phyloP scores from a whole-genome alignment of 2,888 invertebrate species.

The Pseudoips prasinana region DNA sequence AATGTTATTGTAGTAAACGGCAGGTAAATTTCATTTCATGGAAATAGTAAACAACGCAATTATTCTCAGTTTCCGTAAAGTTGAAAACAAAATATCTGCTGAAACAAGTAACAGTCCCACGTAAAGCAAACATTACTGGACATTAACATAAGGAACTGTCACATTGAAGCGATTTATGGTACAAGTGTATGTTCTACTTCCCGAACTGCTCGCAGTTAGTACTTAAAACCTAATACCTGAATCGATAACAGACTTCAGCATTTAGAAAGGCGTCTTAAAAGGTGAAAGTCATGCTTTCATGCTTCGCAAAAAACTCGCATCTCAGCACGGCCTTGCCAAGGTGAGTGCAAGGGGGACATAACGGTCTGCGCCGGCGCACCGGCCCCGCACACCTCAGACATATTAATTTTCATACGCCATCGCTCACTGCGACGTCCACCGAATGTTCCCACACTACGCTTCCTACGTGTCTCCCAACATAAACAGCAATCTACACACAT shows the following conservation, averaged over 20 bases:
- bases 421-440: constrained; percentile 42
- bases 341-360: constrained; percentile 78
- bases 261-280: constrained; percentile 77
- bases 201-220: constrained; percentile 5
- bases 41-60: too few relatives aligned
- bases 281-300: constrained; percentile 79
- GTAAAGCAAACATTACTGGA: too few relatives aligned
- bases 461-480: constrained; percentile 18
- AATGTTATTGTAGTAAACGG: too few relatives aligned
- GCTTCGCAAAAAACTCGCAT: constrained; percentile 77
- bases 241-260: constrained; percentile 50
- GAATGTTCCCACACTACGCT: constrained; percentile 33
- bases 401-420: constrained; percentile 41
- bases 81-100: too few relatives aligned
- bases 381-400: constrained; percentile 42
- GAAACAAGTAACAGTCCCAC: too few relatives aligned
- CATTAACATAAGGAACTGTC: not conserved
- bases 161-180: not conserved
- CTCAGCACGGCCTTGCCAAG: constrained; percentile 78
- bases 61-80: too few relatives aligned
- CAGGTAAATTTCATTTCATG: too few relatives aligned
- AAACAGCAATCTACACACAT: constrained; percentile 30
- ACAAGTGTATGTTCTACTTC: constrained; percentile 7
- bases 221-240: constrained; percentile 33
- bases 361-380: constrained; percentile 62